Evolutionary conservation across 2,797 vertebrate genomes (phyloP).

Genomic region (Coreius guichenoti): DNA sequence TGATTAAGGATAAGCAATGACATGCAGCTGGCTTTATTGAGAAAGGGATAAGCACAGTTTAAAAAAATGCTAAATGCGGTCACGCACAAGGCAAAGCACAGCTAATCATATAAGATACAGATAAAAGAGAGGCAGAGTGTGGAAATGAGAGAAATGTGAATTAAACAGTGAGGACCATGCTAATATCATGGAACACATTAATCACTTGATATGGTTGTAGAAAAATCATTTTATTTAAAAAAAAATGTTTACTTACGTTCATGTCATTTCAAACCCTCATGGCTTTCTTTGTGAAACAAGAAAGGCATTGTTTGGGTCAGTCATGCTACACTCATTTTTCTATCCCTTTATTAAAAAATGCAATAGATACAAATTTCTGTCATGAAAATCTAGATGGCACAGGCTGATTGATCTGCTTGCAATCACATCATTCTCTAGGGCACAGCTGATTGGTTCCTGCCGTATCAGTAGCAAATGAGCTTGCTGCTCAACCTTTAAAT

Average conservation of each 20-base stretch:
- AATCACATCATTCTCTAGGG: too few species aligned
- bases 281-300: not conserved
- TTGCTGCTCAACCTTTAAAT: too few species aligned
- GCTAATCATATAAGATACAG: conserved; percentile 51
- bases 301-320: too few species aligned
- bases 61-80: conserved; percentile 52
- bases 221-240: not conserved
- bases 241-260: not conserved
- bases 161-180: not conserved
- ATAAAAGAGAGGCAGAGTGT: conserved; percentile 9
- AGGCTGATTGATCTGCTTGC: too few species aligned
- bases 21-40: conserved; percentile 56
- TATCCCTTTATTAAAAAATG: not conserved
- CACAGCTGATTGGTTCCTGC: too few species aligned
- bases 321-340: not conserved
- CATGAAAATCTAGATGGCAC: too few species aligned
- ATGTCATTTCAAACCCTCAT: not conserved
- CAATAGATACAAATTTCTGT: too few species aligned
- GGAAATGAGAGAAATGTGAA: conserved; percentile 17
- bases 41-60: conserved; percentile 37
- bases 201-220: not conserved
- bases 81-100: conserved; percentile 40
- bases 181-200: not conserved
- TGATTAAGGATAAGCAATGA: conserved; percentile 57
- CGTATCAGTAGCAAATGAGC: too few species aligned